Evolutionary conservation across 2,113 vertebrate genomes (phyloP).

Genomic region (Heterochromis multidens): DNA sequence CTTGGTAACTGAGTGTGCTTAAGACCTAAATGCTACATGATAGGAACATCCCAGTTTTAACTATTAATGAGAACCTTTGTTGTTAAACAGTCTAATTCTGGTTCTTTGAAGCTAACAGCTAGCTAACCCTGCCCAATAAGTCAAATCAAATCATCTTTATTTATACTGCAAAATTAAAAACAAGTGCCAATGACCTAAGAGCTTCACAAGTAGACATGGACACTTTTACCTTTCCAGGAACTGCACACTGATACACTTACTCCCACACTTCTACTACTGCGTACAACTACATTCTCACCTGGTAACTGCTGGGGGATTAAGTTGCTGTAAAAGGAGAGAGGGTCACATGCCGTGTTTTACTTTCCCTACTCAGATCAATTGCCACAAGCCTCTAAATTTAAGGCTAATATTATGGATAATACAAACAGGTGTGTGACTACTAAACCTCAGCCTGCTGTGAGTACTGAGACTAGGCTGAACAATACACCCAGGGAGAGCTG

Average conservation of each 20-base stretch:
- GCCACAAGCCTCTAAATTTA: not conserved
- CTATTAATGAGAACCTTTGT: not conserved
- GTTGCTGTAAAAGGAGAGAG: not conserved
- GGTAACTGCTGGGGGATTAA: not conserved
- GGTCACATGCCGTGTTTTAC: not conserved
- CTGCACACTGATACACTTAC: not conserved
- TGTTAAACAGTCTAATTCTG: fast-evolving
- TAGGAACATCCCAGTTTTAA: not conserved
- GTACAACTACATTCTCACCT: not conserved
- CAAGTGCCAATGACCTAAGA: not conserved
- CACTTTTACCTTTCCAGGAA: not conserved
- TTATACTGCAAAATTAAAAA: not conserved
- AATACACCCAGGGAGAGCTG: not conserved
- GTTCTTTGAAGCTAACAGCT: not conserved
- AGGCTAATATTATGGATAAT: not conserved
- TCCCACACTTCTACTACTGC: not conserved
- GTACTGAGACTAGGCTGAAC: not conserved
- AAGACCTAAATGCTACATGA: not conserved
- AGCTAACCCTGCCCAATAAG: not conserved
- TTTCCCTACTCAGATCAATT: not conserved
- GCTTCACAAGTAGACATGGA: not conserved
- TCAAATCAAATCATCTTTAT: not conserved
- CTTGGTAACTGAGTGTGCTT: not conserved
- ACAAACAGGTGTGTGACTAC: not conserved
- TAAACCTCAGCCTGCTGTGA: not conserved